phyloP scores from a whole-genome alignment of 2,888 invertebrate genomes.

The Agriotes lineatus region DNA sequence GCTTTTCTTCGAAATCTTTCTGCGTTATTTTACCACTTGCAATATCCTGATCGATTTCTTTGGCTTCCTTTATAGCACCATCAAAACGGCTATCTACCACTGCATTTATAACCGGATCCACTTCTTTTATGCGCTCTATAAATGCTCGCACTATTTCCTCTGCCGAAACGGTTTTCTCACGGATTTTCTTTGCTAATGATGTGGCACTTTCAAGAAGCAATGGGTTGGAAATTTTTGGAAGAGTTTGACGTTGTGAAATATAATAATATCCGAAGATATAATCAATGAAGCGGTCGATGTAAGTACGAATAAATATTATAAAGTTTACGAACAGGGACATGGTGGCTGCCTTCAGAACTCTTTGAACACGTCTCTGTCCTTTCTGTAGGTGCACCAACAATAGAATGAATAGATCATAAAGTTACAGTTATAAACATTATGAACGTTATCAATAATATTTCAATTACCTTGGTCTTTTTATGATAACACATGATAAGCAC shows the following conservation, averaged over 20 bases:
- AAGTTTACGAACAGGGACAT: constrained; percentile 56
- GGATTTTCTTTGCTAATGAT: constrained; percentile 76
- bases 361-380: too few relatives aligned
- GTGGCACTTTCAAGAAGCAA: constrained; percentile 75
- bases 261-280: constrained; percentile 65
- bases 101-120: constrained; percentile 83
- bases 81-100: constrained; percentile 85
- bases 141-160: constrained; percentile 79
- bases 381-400: too few relatives aligned
- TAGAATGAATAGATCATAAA: too few relatives aligned
- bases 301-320: constrained; percentile 65
- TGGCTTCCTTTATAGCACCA: constrained; percentile 83
- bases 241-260: constrained; percentile 59
- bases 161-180: constrained; percentile 73
- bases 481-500: too few relatives aligned
- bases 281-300: constrained; percentile 67
- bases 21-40: constrained; percentile 70
- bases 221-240: constrained; percentile 63
- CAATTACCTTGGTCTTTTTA: too few relatives aligned
- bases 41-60: constrained; percentile 77
- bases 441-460: too few relatives aligned
- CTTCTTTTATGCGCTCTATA: constrained; percentile 81
- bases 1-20: constrained; percentile 76
- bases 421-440: too few relatives aligned
- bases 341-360: too few relatives aligned